Evolutionary conservation across 2,888 invertebrate species (phyloP).

Genomic region (Lasius fuliginosus): DNA sequence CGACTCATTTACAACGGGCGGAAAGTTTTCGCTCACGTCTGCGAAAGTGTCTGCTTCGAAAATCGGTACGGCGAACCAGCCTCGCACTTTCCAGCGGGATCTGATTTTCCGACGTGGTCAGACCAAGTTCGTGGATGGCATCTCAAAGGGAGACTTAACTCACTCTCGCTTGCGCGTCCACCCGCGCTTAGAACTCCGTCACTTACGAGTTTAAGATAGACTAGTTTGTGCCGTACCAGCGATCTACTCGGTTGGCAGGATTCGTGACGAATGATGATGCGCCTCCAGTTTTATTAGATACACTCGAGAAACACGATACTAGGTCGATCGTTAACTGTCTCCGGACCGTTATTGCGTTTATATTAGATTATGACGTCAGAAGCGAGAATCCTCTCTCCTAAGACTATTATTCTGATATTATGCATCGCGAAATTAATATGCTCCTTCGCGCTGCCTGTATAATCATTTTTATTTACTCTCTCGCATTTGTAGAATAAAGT

Average conservation of each 20-base stretch:
- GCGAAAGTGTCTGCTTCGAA: conserved; percentile 65
- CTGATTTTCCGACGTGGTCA: conserved; percentile 71
- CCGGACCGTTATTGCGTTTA: conserved; percentile 2
- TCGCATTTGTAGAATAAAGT: conserved; percentile 2
- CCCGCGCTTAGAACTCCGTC: conserved; percentile 31
- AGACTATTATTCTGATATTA: background rate
- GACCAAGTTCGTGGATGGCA: conserved; percentile 71
- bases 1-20: conserved; percentile 68
- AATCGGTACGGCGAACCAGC: conserved; percentile 43
- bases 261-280: conserved; percentile 38
- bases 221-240: conserved; percentile 14
- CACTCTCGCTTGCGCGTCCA: conserved; percentile 21
- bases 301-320: conserved; percentile 16
- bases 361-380: conserved; percentile 19
- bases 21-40: conserved; percentile 71
- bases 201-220: conserved; percentile 55
- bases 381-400: background rate
- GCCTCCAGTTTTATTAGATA: conserved; percentile 33
- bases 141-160: conserved; percentile 59
- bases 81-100: conserved; percentile 63
- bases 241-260: conserved; percentile 24
- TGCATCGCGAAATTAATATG: background rate
- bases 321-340: conserved; percentile 25
- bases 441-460: background rate
- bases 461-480: background rate